These are phyloP conservation scores for Leptonema lineaticorne DNA, from an alignment of 1,140 invertebrate species.

Conservation along the genomic window DNA sequence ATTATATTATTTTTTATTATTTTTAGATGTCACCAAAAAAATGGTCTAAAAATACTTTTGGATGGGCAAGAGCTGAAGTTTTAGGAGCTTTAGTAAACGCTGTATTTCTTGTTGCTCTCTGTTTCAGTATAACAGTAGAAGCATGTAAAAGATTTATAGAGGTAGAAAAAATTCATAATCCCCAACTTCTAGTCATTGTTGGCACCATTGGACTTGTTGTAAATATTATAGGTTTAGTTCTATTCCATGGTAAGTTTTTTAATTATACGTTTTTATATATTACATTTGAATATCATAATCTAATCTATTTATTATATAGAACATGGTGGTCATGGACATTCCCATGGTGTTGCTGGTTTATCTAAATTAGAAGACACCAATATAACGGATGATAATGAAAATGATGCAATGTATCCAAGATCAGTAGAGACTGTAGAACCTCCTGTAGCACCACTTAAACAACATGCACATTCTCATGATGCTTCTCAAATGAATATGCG, in stretches of 20 bases:
- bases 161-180: constrained; percentile 78
- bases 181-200: constrained; percentile 73
- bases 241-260: constrained; percentile 75
- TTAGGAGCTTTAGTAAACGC: constrained; percentile 92
- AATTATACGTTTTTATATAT: constrained; percentile 12
- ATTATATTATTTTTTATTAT: constrained; percentile 19
- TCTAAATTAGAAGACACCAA: constrained; percentile 53
- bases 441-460: constrained; percentile 50
- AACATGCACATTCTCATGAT: constrained; percentile 59
- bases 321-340: constrained; percentile 75
- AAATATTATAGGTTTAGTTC: constrained; percentile 78
- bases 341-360: constrained; percentile 64
- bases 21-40: constrained; percentile 91
- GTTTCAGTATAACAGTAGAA: constrained; percentile 90
- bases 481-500: constrained; percentile 94
- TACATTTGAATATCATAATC: not conserved
- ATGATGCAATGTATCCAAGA: constrained; percentile 68
- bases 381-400: constrained; percentile 77
- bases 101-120: constrained; percentile 89
- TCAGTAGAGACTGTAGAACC: constrained; percentile 39
- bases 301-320: constrained; percentile 56
- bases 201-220: constrained; percentile 78
- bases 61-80: constrained; percentile 91
- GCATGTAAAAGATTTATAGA: constrained; percentile 88
- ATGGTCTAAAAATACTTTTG: constrained; percentile 94